Evolutionary conservation across 2,113 vertebrate species (phyloP).

Genomic region (Marmota monax): DNA sequence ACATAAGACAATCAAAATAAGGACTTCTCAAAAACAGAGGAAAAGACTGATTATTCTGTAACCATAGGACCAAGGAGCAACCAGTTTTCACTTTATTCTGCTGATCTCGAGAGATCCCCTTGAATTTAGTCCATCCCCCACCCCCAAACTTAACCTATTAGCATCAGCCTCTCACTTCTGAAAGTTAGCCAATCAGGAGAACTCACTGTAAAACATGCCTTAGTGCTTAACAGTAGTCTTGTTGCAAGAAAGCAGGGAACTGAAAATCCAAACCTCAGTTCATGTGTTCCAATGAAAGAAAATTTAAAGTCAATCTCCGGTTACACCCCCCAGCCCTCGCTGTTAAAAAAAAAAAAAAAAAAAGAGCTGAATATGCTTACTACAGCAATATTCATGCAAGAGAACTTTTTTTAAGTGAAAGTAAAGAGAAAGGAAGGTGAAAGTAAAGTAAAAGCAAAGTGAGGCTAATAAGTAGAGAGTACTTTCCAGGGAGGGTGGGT

Average conservation of each 20-base stretch:
- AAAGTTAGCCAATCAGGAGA: background rate
- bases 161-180: background rate
- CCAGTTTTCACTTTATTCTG: background rate
- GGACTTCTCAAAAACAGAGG: background rate
- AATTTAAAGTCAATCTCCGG: too few species aligned
- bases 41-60: slow-evolving; percentile 1
- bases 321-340: too few species aligned
- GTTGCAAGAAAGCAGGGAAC: background rate
- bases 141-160: background rate
- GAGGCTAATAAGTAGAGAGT: too few species aligned
- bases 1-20: slow-evolving; percentile 3
- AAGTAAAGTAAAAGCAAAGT: too few species aligned
- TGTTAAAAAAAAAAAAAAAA: too few species aligned
- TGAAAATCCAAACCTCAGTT: too few species aligned
- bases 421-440: too few species aligned
- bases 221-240: background rate
- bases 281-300: too few species aligned
- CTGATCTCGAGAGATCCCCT: background rate
- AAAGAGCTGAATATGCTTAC: too few species aligned
- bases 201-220: background rate
- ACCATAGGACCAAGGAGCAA: background rate
- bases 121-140: background rate
- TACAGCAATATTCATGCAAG: too few species aligned
- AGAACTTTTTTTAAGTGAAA: too few species aligned
- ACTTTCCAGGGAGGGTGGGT: too few species aligned